phyloP scores from a whole-genome alignment of 1,140 invertebrate species.

The Mamestra configurata region DNA sequence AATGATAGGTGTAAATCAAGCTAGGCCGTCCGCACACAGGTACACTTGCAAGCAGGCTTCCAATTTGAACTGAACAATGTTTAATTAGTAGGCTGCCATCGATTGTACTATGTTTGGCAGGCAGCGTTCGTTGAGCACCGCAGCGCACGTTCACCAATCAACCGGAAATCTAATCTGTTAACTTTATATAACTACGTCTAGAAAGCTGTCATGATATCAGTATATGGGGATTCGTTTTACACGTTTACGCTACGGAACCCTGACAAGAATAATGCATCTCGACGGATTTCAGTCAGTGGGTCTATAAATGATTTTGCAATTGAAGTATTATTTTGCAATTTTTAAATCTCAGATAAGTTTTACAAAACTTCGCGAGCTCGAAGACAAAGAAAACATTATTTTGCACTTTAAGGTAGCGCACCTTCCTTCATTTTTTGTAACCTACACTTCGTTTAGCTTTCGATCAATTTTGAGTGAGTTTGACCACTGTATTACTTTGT shows the following conservation, averaged over 20 bases:
- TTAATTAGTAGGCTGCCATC: constrained; percentile 29
- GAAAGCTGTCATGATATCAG: not conserved
- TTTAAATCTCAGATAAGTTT: too few relatives aligned
- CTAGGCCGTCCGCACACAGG: not conserved
- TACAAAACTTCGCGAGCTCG: too few relatives aligned
- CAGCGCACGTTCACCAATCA: constrained; percentile 30
- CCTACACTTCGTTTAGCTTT: too few relatives aligned
- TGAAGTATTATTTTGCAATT: too few relatives aligned
- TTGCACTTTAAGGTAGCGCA: too few relatives aligned
- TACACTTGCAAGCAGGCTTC: constrained; percentile 27
- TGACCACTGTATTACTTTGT: too few relatives aligned
- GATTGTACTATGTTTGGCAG: constrained; percentile 42
- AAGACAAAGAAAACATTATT: too few relatives aligned
- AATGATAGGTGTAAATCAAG: constrained; percentile 37
- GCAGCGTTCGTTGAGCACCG: not conserved
- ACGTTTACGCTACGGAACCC: not conserved
- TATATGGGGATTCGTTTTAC: not conserved
- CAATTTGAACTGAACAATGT: constrained; percentile 43
- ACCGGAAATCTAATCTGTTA: not conserved
- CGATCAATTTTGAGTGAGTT: too few relatives aligned
- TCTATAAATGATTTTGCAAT: too few relatives aligned
- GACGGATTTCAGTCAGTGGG: too few relatives aligned
- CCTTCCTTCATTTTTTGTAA: too few relatives aligned
- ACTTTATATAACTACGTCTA: constrained; percentile 25
- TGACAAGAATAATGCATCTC: too few relatives aligned